phyloP scores from a whole-genome alignment of 1,140 invertebrate species.

The Drosophila guanche region DNA sequence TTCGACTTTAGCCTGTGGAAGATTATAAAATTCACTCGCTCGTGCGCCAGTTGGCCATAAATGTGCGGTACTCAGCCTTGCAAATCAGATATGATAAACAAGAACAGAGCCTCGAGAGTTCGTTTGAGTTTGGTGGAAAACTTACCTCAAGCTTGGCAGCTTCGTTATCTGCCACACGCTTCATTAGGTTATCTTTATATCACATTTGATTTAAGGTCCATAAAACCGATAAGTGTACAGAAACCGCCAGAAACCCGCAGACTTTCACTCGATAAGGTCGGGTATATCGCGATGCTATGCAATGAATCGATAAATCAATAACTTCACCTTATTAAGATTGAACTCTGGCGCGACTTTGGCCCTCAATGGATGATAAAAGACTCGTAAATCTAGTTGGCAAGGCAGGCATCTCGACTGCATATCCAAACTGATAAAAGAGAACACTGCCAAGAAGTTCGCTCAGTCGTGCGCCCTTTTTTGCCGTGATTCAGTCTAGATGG shows the following conservation, averaged over 20 bases:
- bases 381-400: slow-evolving; percentile 12
- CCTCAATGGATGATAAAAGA: slow-evolving; percentile 1
- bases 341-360: slow-evolving; percentile 18
- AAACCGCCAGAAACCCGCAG: neutral
- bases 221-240: slow-evolving; percentile 38
- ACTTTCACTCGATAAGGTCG: neutral
- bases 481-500: slow-evolving; percentile 19
- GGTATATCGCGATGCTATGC: slow-evolving; percentile 8
- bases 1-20: too few species aligned
- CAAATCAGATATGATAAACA: too few species aligned
- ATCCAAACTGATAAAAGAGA: slow-evolving; percentile 31
- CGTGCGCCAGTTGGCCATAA: too few species aligned
- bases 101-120: too few species aligned
- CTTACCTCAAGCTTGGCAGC: neutral
- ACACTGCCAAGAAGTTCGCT: neutral
- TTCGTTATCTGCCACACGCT: neutral
- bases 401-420: slow-evolving; percentile 1
- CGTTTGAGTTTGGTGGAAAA: neutral
- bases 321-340: slow-evolving; percentile 22
- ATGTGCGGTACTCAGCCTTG: too few species aligned
- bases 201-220: slow-evolving; percentile 29
- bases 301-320: slow-evolving; percentile 28
- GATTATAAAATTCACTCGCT: too few species aligned
- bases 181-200: slow-evolving; percentile 1
- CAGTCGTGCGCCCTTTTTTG: slow-evolving; percentile 14